Evolutionary conservation across 2,797 vertebrate species (phyloP), one percentile per base, ranked within the genome.

Genomic region (Notolabrus celidotus): DNA sequence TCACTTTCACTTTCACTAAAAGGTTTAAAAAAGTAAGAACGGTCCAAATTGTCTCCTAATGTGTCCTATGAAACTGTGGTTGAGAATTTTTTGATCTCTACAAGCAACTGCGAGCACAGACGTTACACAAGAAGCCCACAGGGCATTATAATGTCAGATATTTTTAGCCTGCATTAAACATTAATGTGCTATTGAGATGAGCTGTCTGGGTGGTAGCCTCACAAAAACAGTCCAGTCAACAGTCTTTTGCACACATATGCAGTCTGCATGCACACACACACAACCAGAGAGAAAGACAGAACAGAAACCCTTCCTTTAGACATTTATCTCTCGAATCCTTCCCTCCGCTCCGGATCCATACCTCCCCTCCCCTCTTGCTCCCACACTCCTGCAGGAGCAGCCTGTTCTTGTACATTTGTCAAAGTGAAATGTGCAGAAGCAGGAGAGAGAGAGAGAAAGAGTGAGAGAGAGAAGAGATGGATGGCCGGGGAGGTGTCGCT

Each of bases 321-420:
- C 86, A 80, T 89, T 90, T 87, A 83, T 83, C 87, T 83, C 83
- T 90, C 88, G 86, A 88, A 90, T 90, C 76, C 85, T 36, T 56
- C 50, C 79, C 62, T 71, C 66, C 16, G 57, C 47, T 47, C 22
- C 7, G 46, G 7, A 90, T 90, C 84, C 78, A 88, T 91, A 86
- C 84, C 81, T 74, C 77, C 89, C 80, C 78, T 36, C 71, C 27
- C 49, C 15, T 31, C 16, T 31, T 23, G 20, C 89, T 85, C 83
- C 78, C 74, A 56, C 74, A 77, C 79, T 84, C 77, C 80, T 88
- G 74, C 88, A 88, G 82, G 80, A 91, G 85, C 67, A 38, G 84
- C 83, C 90, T 80, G 87, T 81, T 92, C 83, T 83, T 82, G 86
- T 89, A 77, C 87, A 92, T 94, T 92, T 92, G 90, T 94, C 92